Percentiles rank a stretch among this genome's conserved stretches.
These are phyloP conservation scores for Zaprionus taronus DNA, from an alignment of 1,140 invertebrate genomes.

Conservation along the genomic window DNA sequence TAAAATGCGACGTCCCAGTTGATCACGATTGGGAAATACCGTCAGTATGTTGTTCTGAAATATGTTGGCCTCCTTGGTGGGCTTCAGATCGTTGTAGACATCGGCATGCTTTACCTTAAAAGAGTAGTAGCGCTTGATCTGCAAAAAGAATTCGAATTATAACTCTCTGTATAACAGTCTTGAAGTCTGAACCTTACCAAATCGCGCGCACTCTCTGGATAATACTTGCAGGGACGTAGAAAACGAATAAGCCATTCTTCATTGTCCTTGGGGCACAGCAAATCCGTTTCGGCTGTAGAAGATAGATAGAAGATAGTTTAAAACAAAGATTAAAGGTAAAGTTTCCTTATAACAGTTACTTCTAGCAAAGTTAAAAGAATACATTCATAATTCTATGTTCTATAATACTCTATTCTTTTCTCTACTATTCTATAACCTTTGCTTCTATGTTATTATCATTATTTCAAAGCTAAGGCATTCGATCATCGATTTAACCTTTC, in stretches of 20 bases:
- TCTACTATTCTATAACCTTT: not conserved
- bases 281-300: constrained; percentile 88
- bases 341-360: not conserved
- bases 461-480: not conserved
- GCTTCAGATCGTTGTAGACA: constrained; percentile 89
- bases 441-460: not conserved
- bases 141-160: constrained; percentile 19
- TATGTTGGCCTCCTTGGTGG: constrained; percentile 90
- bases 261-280: constrained; percentile 89
- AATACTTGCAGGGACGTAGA: constrained; percentile 91
- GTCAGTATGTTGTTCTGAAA: constrained; percentile 91
- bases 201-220: constrained; percentile 90
- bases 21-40: constrained; percentile 91
- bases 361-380: constrained; percentile 4
- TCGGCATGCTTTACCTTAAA: constrained; percentile 92
- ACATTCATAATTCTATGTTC: not conserved
- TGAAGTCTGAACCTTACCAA: constrained; percentile 86
- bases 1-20: constrained; percentile 89
- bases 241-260: constrained; percentile 91
- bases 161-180: not conserved
- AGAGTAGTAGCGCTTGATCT: constrained; percentile 91
- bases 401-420: too few species aligned
- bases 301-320: constrained; percentile 31
- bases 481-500: constrained; percentile 2
- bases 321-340: too few species aligned